Evolutionary conservation across 2,888 invertebrate genomes (phyloP).

Genomic region (Tinea semifulvella): DNA sequence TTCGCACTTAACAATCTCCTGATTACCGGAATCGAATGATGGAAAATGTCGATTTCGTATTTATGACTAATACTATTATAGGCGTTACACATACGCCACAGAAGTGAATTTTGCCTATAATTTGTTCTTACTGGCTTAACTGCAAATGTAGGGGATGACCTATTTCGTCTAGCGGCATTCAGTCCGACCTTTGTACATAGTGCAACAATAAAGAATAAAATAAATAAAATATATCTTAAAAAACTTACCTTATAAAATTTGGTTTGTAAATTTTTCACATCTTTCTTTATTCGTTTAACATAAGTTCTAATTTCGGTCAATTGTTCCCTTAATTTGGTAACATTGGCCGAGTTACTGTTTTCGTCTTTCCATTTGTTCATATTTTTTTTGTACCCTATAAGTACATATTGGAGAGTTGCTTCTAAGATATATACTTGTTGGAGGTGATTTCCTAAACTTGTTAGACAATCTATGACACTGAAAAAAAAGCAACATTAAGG

Average conservation of each 20-base stretch:
- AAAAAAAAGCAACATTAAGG: conserved; percentile 29
- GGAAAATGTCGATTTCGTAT: no score
- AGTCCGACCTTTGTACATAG: no score
- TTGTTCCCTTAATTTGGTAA: conserved; percentile 28
- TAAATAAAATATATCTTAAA: no score
- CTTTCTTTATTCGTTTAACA: conserved; percentile 35
- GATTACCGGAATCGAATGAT: no score
- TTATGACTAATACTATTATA: no score
- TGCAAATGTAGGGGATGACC: no score
- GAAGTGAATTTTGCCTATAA: no score
- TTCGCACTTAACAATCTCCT: no score
- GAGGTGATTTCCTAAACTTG: conserved; percentile 59
- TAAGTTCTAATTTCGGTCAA: conserved; percentile 33
- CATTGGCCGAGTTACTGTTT: conserved; percentile 39
- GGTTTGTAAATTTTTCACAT: conserved; percentile 35
- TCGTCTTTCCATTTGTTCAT: conserved; percentile 42
- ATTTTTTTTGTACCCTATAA: conserved; percentile 41
- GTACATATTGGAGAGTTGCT: conserved; percentile 62
- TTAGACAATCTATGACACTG: conserved; percentile 65
- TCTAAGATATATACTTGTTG: conserved; percentile 68
- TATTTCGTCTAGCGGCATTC: no score
- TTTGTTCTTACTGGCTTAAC: no score
- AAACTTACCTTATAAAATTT: conserved; percentile 37
- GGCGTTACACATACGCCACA: no score
- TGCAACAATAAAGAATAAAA: no score